Evolutionary conservation across 2,113 vertebrate genomes (phyloP).

Genomic region (Sturnira hondurensis): DNA sequence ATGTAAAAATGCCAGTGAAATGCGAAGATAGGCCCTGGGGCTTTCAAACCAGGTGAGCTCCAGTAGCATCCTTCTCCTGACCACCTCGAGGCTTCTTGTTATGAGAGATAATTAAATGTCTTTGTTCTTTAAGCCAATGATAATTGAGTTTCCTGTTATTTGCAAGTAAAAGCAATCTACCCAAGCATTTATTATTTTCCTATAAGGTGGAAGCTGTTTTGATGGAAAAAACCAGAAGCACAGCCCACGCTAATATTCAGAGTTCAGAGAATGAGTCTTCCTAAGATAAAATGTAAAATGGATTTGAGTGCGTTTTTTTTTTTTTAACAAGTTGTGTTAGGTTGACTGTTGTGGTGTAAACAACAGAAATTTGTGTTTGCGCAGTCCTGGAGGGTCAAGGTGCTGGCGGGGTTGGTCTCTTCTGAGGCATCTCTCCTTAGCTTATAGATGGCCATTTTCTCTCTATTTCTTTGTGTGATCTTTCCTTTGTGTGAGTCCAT

Average conservation of each 20-base stretch:
- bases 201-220: neutral
- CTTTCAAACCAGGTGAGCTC: neutral
- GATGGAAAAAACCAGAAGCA: neutral
- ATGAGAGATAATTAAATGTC: neutral
- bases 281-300: neutral
- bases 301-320: neutral
- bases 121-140: neutral
- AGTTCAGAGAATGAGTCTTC: neutral
- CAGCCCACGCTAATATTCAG: neutral
- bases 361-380: neutral
- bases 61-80: neutral
- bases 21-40: neutral
- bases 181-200: neutral
- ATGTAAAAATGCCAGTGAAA: neutral
- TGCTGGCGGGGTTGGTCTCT: neutral
- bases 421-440: neutral
- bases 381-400: neutral
- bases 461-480: neutral
- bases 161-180: neutral
- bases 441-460: neutral
- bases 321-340: neutral
- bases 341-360: neutral
- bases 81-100: neutral
- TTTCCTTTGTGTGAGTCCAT: neutral
- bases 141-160: slow-evolving; percentile 14